A percentile compares a stretch with the other conserved stretches of the same genome.
These are phyloP conservation scores for Drosophila aff. DNA, from an alignment of 1,140 invertebrate genomes.

Conservation along the genomic window DNA sequence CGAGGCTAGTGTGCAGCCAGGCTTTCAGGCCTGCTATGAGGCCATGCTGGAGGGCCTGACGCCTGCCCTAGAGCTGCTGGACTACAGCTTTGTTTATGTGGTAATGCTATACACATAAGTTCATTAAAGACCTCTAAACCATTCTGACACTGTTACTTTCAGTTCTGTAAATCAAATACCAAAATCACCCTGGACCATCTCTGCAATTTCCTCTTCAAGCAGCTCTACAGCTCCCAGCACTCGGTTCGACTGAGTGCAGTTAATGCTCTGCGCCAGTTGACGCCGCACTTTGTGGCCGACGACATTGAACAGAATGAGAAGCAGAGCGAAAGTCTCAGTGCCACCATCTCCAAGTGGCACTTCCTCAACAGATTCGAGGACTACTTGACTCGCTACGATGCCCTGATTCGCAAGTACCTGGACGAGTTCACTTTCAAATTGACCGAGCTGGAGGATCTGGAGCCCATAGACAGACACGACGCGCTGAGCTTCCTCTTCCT, in stretches of 20 bases:
- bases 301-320: slow-evolving; percentile 73
- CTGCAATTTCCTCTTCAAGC: slow-evolving; percentile 74
- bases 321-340: slow-evolving; percentile 57
- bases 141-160: not conserved
- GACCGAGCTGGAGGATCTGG: slow-evolving; percentile 71
- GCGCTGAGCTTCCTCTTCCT: slow-evolving; percentile 88
- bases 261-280: slow-evolving; percentile 61
- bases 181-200: slow-evolving; percentile 69
- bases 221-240: slow-evolving; percentile 59
- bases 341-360: slow-evolving; percentile 64
- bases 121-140: not conserved
- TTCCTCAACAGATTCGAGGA: slow-evolving; percentile 87
- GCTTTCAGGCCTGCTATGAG: slow-evolving; percentile 47
- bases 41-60: slow-evolving; percentile 54
- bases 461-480: slow-evolving; percentile 62
- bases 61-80: slow-evolving; percentile 60
- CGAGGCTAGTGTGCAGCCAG: slow-evolving; percentile 41
- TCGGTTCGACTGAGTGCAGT: slow-evolving; percentile 59
- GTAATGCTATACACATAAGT: slow-evolving; percentile 27
- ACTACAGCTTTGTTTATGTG: slow-evolving; percentile 67
- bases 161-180: slow-evolving; percentile 69
- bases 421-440: slow-evolving; percentile 81
- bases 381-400: slow-evolving; percentile 83
- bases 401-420: slow-evolving; percentile 66
- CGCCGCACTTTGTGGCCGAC: slow-evolving; percentile 67